Conservation (phyloP, 2,888 invertebrate genomes). For the Morinoia aosen region DNA sequence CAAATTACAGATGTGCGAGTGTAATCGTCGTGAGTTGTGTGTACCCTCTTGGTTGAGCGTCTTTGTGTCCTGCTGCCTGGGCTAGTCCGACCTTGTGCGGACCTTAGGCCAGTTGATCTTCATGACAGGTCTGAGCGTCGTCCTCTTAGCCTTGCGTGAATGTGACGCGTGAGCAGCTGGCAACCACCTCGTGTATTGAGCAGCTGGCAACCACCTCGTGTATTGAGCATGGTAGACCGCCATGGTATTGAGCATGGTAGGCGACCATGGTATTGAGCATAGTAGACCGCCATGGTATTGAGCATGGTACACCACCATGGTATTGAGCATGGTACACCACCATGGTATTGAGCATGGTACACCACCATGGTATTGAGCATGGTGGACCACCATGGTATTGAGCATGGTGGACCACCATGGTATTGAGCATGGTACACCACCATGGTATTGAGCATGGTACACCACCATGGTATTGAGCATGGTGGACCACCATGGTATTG, state of each 20-base stretch:
- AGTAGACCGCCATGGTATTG: too few relatives aligned
- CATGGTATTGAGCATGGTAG: not conserved
- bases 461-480: too few relatives aligned
- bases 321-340: too few relatives aligned
- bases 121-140: not conserved
- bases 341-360: not conserved
- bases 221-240: not conserved
- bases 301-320: too few relatives aligned
- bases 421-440: too few relatives aligned
- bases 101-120: not conserved
- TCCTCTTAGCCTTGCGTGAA: not conserved
- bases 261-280: too few relatives aligned
- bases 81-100: not conserved
- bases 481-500: too few relatives aligned
- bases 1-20: not conserved
- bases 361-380: too few relatives aligned
- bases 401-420: too few relatives aligned
- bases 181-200: not conserved
- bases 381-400: too few relatives aligned
- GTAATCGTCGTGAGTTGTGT: not conserved
- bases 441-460: not conserved
- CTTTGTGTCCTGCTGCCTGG: not conserved
- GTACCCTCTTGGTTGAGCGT: not conserved
- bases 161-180: not conserved
- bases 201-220: not conserved